Percentiles rank a stretch among this genome's conserved stretches.
phyloP scores from a whole-genome alignment of 2,797 vertebrate species.

The Galago senegalensis region DNA sequence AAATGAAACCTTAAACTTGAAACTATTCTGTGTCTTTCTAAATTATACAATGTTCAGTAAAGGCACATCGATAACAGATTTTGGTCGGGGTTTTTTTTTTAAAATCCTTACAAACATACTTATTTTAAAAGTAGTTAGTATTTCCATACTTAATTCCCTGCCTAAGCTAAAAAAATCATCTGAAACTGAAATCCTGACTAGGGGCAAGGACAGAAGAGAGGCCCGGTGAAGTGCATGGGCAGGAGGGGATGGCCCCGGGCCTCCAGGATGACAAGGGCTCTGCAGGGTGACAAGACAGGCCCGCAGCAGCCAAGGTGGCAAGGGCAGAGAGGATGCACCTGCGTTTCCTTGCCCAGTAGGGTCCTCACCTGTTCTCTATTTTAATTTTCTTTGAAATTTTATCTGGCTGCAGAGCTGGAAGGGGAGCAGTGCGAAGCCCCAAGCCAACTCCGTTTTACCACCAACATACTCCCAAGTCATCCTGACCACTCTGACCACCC shows the following conservation, averaged over 20 bases:
- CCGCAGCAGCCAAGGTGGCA: rapidly evolving
- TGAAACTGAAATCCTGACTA: background rate
- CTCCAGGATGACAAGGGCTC: rapidly evolving
- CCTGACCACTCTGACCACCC: background rate
- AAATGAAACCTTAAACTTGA: slow-evolving; percentile 12
- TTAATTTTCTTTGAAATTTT: background rate
- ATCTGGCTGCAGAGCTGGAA: background rate
- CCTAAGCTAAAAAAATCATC: background rate
- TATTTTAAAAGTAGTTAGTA: background rate
- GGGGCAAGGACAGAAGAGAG: background rate
- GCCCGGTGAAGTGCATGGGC: too few relatives aligned
- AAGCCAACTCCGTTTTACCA: background rate
- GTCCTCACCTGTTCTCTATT: background rate
- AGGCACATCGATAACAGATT: background rate
- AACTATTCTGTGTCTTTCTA: background rate
- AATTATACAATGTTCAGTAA: background rate
- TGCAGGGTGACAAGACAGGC: rapidly evolving
- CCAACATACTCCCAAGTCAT: too few relatives aligned
- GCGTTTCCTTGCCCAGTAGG: rapidly evolving
- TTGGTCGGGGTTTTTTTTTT: background rate
- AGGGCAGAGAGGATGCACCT: rapidly evolving
- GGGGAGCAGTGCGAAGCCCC: background rate
- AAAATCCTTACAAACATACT: background rate
- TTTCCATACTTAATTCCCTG: background rate
- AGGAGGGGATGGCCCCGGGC: rapidly evolving